phyloP scores from a whole-genome alignment of 2,888 invertebrate genomes.

The Yponomeuta sedellus region DNA sequence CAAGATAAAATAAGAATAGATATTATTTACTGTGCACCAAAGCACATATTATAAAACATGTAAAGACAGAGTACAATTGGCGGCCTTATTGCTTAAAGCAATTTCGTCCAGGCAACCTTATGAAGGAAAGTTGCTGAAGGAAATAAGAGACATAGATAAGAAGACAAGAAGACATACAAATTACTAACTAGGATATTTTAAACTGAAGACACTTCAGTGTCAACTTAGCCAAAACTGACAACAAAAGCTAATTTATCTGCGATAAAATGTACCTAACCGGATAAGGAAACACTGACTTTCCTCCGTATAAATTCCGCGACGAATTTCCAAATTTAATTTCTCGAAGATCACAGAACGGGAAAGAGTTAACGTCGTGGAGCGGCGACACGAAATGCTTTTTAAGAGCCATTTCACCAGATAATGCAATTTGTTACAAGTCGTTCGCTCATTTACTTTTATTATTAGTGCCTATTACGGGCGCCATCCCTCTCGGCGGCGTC shows the following conservation, averaged over 20 bases:
- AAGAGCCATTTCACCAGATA: conserved; percentile 52
- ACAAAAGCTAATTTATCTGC: too few species aligned
- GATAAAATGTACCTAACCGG: background rate
- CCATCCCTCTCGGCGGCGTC: conserved; percentile 34
- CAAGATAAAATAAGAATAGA: too few species aligned
- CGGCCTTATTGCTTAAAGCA: too few species aligned
- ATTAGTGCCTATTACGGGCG: conserved; percentile 52
- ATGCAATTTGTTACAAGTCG: conserved; percentile 63
- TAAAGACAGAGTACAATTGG: too few species aligned
- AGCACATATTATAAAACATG: too few species aligned
- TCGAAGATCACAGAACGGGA: conserved; percentile 34
- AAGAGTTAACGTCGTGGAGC: conserved; percentile 41
- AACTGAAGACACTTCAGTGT: too few species aligned
- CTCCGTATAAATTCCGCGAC: background rate
- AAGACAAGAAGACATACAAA: too few species aligned
- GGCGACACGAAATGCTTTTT: conserved; percentile 43
- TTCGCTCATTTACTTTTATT: conserved; percentile 60
- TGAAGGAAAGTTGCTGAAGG: too few species aligned
- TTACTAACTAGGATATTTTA: background rate
- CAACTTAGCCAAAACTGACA: too few species aligned
- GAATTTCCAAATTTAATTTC: conserved; percentile 33
- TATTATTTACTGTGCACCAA: too few species aligned
- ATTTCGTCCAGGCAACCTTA: too few species aligned
- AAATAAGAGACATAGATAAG: too few species aligned
- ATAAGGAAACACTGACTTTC: background rate